phyloP scores from a whole-genome alignment of 2,113 vertebrate genomes.

The Nicator chloris region DNA sequence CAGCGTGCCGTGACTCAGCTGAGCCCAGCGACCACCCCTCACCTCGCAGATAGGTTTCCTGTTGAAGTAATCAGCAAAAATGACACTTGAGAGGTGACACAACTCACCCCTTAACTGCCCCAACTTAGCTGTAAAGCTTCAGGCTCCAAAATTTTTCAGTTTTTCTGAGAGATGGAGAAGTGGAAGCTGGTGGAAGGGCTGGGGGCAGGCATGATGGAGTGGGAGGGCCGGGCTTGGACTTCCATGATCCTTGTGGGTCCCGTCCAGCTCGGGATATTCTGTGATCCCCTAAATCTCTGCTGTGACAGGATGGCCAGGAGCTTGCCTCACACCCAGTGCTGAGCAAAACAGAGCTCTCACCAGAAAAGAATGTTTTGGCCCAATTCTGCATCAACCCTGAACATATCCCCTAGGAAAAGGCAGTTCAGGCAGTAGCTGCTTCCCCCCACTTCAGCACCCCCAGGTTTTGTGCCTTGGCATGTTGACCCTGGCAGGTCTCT shows the following conservation, averaged over 20 bases:
- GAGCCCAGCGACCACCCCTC: neutral
- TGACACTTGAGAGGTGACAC: neutral
- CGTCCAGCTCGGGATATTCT: neutral
- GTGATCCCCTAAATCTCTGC: neutral
- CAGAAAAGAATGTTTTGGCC: conserved; percentile 48
- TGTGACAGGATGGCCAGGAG: neutral
- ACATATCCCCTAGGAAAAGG: neutral
- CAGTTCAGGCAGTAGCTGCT: neutral
- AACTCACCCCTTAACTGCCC: neutral
- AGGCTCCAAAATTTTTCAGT: neutral
- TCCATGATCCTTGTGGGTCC: neutral
- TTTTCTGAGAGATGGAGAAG: neutral
- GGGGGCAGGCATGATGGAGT: neutral
- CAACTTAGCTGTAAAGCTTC: neutral
- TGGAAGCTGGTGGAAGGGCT: neutral
- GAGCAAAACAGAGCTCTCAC: conserved; percentile 44
- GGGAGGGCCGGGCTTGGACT: neutral
- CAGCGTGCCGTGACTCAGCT: neutral
- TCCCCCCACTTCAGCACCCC: neutral
- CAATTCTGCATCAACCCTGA: neutral
- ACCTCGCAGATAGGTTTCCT: neutral
- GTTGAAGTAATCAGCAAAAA: neutral
- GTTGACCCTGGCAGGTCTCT: fast-evolving
- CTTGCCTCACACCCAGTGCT: neutral
- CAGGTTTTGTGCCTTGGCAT: neutral